phyloP scores from a whole-genome alignment of 2,888 invertebrate species.

The Oscheius myriophilus region DNA sequence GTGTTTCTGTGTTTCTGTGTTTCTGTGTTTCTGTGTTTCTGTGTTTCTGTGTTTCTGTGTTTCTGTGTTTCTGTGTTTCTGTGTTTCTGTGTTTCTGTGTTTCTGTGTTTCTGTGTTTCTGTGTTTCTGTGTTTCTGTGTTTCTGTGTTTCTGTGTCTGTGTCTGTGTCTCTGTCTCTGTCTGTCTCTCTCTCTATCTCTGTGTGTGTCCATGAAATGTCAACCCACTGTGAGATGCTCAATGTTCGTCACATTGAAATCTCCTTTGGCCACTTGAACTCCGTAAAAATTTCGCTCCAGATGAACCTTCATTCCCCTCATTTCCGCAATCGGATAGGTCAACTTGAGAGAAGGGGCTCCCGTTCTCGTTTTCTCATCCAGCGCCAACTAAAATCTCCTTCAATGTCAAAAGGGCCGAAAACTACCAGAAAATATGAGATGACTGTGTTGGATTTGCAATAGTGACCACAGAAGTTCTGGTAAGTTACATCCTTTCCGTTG shows the following conservation, averaged over 20 bases:
- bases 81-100: too few species aligned
- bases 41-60: too few species aligned
- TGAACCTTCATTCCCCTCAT: slow-evolving; percentile 59
- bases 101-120: too few species aligned
- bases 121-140: too few species aligned
- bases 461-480: slow-evolving; percentile 63
- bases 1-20: too few species aligned
- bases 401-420: not conserved
- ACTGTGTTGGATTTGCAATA: slow-evolving; percentile 63
- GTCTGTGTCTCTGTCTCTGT: too few species aligned
- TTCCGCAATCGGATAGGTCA: slow-evolving; percentile 62
- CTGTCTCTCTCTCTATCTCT: too few species aligned
- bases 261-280: slow-evolving; percentile 40
- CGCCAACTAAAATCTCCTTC: slow-evolving; percentile 18
- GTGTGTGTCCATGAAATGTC: not conserved
- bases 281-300: slow-evolving; percentile 67
- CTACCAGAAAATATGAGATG: slow-evolving; percentile 54
- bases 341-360: slow-evolving; percentile 27
- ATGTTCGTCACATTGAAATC: slow-evolving; percentile 41
- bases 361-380: slow-evolving; percentile 37
- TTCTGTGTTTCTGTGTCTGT: too few species aligned
- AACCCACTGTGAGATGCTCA: slow-evolving; percentile 14
- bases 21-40: too few species aligned
- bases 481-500: slow-evolving; percentile 38
- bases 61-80: too few species aligned